These are phyloP conservation scores for Progne subis DNA, from an alignment of 2,113 vertebrate genomes.

Conservation along the genomic window DNA sequence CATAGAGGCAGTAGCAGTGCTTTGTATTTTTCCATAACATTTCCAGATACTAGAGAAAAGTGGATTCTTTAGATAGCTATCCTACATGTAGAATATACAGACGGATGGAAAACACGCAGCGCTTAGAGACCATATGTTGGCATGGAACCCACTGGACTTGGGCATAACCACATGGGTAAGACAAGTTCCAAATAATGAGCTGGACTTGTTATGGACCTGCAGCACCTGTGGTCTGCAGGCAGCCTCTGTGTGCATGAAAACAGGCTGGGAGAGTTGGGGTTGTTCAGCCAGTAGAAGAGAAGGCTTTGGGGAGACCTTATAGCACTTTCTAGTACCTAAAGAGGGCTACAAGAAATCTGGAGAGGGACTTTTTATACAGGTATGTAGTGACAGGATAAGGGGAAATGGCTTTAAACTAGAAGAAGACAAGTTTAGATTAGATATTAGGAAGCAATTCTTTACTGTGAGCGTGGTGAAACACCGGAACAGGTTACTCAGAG, in stretches of 20 bases:
- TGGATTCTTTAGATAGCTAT: background rate
- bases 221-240: background rate
- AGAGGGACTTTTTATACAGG: background rate
- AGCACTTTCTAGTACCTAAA: background rate
- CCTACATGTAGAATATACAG: background rate
- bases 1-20: background rate
- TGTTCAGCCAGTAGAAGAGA: background rate
- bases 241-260: background rate
- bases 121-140: background rate
- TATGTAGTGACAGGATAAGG: background rate
- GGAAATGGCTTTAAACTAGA: background rate
- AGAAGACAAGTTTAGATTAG: background rate
- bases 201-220: background rate
- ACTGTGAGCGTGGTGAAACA: background rate
- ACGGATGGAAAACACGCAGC: background rate
- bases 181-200: background rate
- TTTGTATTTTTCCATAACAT: background rate
- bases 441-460: background rate
- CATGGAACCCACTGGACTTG: background rate
- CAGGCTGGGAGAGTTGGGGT: background rate
- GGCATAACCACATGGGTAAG: background rate
- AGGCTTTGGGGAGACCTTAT: background rate
- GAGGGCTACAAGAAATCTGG: background rate
- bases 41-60: background rate
- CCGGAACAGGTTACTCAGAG: background rate